phyloP scores from a whole-genome alignment of 2,888 invertebrate genomes.

The Scaptomyza parva region DNA sequence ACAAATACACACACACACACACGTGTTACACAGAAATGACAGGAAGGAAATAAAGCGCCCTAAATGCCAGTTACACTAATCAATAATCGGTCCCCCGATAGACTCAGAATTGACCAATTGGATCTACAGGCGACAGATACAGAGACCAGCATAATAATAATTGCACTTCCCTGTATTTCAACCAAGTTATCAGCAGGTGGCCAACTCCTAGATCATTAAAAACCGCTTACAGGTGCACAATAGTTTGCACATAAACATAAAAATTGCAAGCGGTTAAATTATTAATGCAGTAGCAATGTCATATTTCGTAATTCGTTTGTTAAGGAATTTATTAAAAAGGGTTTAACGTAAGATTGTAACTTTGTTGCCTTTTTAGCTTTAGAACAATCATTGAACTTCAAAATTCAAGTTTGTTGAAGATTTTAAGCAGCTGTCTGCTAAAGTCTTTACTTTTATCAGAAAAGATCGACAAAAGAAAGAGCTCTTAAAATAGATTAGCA shows the following conservation, averaged over 20 bases:
- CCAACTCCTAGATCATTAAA: slow-evolving; percentile 24
- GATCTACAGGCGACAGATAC: slow-evolving; percentile 15
- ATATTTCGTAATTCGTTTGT: too few relatives aligned
- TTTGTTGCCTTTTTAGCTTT: too few relatives aligned
- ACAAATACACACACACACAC: not conserved
- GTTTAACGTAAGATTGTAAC: too few relatives aligned
- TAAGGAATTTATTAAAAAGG: too few relatives aligned
- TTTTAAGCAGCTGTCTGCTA: slow-evolving; percentile 37
- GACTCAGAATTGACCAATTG: slow-evolving; percentile 52
- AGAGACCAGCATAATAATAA: slow-evolving; percentile 27
- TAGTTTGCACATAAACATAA: not conserved
- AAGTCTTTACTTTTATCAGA: slow-evolving; percentile 15
- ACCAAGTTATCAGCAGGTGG: slow-evolving; percentile 24
- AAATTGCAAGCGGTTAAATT: slow-evolving; percentile 33
- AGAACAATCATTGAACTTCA: too few relatives aligned
- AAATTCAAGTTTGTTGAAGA: slow-evolving; percentile 8
- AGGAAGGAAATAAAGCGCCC: slow-evolving; percentile 24
- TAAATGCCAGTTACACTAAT: slow-evolving; percentile 72
- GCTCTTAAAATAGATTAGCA: slow-evolving; percentile 47
- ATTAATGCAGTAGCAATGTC: slow-evolving; percentile 37
- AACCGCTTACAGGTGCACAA: slow-evolving; percentile 26
- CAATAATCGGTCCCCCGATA: slow-evolving; percentile 62
- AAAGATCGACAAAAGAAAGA: slow-evolving; percentile 21
- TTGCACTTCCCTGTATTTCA: not conserved
- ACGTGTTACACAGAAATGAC: not conserved